Evolutionary conservation across 2,888 invertebrate species (phyloP).

Genomic region (Steinernema hermaphroditum): DNA sequence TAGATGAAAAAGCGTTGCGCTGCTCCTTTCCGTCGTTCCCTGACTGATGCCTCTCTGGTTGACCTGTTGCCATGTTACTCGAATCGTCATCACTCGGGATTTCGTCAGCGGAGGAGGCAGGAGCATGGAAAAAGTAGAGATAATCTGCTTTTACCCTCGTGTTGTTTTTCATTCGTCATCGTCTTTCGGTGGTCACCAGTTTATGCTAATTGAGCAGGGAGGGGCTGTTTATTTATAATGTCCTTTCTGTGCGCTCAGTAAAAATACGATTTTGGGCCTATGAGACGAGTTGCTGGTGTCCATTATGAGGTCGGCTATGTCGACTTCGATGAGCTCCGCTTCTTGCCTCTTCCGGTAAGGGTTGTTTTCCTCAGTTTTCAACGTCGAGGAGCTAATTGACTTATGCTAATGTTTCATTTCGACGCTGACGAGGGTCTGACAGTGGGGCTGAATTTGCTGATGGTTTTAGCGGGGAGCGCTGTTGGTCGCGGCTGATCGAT

Average conservation of each 20-base stretch:
- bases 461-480: neutral
- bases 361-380: neutral
- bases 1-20: too few relatives aligned
- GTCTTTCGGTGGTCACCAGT: neutral
- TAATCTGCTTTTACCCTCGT: neutral
- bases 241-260: too few relatives aligned
- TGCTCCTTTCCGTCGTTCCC: too few relatives aligned
- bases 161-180: neutral
- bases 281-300: too few relatives aligned
- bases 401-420: neutral
- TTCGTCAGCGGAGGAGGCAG: neutral
- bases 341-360: neutral
- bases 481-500: neutral
- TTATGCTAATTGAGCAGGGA: neutral
- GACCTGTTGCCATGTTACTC: neutral
- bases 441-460: neutral
- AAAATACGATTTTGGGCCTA: too few relatives aligned
- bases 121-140: neutral
- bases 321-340: neutral
- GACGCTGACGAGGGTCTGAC: neutral
- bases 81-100: neutral
- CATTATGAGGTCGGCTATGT: neutral
- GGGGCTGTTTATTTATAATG: too few relatives aligned
- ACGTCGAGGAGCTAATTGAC: neutral
- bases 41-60: too few relatives aligned